Conservation (phyloP, 2,113 vertebrate species). For the Catharus bicknelli region DNA sequence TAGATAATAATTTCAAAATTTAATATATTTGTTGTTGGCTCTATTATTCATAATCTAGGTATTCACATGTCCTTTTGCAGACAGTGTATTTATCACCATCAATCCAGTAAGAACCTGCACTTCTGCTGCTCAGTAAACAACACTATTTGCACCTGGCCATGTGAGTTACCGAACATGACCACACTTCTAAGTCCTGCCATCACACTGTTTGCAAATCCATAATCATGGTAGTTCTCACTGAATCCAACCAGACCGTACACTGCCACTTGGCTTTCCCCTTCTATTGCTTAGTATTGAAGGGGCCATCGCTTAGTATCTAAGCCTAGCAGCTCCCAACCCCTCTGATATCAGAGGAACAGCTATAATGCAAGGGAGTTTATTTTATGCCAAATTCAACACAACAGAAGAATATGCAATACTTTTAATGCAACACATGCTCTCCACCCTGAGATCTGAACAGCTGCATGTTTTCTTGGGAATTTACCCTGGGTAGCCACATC, state of each 20-base stretch:
- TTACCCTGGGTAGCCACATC: neutral
- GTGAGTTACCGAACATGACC: fast-evolving
- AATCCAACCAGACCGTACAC: neutral
- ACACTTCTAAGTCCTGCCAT: neutral
- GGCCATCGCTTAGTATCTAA: neutral
- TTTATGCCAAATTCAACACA: neutral
- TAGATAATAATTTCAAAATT: neutral
- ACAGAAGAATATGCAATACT: neutral
- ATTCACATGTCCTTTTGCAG: neutral
- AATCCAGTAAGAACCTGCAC: neutral
- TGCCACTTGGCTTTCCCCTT: neutral
- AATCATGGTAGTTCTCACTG: neutral
- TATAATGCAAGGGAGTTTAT: neutral
- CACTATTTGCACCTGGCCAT: neutral
- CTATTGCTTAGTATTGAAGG: neutral
- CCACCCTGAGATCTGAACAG: neutral
- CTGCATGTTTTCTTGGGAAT: neutral
- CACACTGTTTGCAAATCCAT: neutral
- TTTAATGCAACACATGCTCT: neutral
- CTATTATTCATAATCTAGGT: neutral
- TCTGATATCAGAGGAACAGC: neutral
- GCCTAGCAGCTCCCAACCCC: neutral
- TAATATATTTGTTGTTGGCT: neutral
- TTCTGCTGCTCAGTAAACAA: neutral
- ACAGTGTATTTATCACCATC: neutral